Percentiles rank a stretch among this genome's conserved stretches.
Evolutionary conservation across 1,140 invertebrate genomes (phyloP).

Genomic region (Aphis gossypii): DNA sequence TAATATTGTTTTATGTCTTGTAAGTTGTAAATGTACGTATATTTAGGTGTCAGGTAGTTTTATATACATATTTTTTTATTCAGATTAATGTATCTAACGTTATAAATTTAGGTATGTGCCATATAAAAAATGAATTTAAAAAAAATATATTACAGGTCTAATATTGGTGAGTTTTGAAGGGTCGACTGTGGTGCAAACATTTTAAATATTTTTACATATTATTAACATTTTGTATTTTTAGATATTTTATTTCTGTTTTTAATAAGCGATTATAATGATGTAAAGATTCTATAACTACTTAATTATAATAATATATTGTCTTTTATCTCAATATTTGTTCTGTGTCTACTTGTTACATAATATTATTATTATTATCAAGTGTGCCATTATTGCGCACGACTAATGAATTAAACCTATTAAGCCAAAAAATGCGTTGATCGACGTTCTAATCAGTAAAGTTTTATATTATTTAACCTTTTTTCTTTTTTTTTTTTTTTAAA

Average conservation of each 20-base stretch:
- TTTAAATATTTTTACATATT: not conserved
- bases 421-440: slow-evolving; percentile 13
- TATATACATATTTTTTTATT: too few relatives aligned
- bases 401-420: slow-evolving; percentile 19
- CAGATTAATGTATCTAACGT: too few relatives aligned
- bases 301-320: not conserved
- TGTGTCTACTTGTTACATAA: not conserved
- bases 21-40: too few relatives aligned
- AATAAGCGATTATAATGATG: not conserved
- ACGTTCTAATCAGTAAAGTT: slow-evolving; percentile 20
- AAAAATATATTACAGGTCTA: too few relatives aligned
- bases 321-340: not conserved
- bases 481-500: not conserved
- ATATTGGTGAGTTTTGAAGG: not conserved
- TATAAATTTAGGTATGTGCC: too few relatives aligned
- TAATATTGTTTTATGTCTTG: not conserved
- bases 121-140: too few relatives aligned
- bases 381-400: not conserved
- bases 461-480: slow-evolving; percentile 34
- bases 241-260: not conserved
- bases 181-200: not conserved
- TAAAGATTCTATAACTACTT: not conserved
- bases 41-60: too few relatives aligned
- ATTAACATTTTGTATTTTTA: not conserved
- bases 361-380: slow-evolving; percentile 11